A percentile compares a stretch with the other conserved stretches of the same genome.
Evolutionary conservation across 2,113 vertebrate species (phyloP).

Genomic region (Takifugu flavidus): DNA sequence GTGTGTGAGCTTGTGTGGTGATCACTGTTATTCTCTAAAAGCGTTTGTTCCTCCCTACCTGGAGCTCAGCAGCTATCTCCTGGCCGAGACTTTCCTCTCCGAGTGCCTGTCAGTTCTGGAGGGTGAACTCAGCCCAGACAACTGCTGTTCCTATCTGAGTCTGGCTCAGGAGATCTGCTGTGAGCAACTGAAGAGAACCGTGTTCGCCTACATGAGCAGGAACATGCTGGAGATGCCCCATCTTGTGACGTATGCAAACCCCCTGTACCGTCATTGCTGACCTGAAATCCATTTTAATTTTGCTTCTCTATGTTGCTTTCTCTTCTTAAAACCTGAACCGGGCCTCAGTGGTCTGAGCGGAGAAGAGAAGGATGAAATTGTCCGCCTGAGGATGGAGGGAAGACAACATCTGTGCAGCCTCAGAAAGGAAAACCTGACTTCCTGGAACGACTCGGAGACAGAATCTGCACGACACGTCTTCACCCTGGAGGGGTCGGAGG

Average conservation of each 20-base stretch:
- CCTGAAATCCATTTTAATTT: not conserved
- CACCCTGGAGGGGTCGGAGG: constrained; percentile 44
- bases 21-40: not conserved
- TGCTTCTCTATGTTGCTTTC: not conserved
- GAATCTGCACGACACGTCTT: constrained; percentile 58
- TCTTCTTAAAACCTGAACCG: not conserved
- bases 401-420: constrained; percentile 63
- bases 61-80: constrained; percentile 71
- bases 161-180: constrained; percentile 71
- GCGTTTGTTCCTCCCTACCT: constrained; percentile 1
- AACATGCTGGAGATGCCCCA: constrained; percentile 70
- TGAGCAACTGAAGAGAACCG: constrained; percentile 60
- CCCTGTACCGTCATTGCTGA: not conserved
- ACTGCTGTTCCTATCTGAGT: constrained; percentile 66
- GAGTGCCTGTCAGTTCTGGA: constrained; percentile 61
- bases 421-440: constrained; percentile 74
- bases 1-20: not conserved
- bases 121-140: constrained; percentile 55
- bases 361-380: constrained; percentile 46
- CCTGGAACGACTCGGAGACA: constrained; percentile 54
- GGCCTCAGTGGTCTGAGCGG: constrained; percentile 43
- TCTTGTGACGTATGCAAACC: constrained; percentile 43
- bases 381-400: constrained; percentile 55
- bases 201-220: constrained; percentile 68
- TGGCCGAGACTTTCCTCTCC: constrained; percentile 65